Base-by-base conservation (phyloP, 2,113 vertebrate species). In the Pseudorhombus dupliciocellatus region DNA sequence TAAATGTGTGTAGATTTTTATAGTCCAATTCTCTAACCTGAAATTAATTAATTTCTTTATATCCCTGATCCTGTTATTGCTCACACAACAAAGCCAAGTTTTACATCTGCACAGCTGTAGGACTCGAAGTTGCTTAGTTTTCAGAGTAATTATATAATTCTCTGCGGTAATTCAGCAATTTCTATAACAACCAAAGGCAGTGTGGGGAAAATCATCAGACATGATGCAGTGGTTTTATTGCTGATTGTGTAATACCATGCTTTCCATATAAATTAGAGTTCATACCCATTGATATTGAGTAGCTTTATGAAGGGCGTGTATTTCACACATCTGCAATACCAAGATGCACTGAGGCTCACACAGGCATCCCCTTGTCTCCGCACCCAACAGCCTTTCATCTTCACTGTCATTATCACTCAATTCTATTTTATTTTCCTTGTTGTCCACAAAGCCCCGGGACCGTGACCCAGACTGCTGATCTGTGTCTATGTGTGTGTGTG, bases 1-100 rank as follows among this genome's bases (percentile, higher is more conserved):
- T 74, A 68, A 63, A 55, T 62, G 72, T 72, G 52, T 51, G 70
- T 51, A 59, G 60, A 60, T 50, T 51, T 51, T 80, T 73, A 81
- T 51, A 24, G 59, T 54, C 74, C 40, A 53, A 58, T 57, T 70
- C 77, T 75, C 20, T 44, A 56, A 61, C 63, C 58, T 20, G 2
- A n/a, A 34, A 58, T 14, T 48, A 61, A 73, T 63, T 58, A 9
- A 11, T 26, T 63, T 50, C 58, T 51, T 37, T 37, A 74, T 61
- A 48, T 57, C 30, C 18, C 22, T 70, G 31, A 54, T 48, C 62
- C 15, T 30, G 3, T 51, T 42, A 16, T 26, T 57, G 7, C 56
- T 72, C 6, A 44, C 61, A 24, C 54, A 50, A 51, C 55, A 40
- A 67, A 55, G 25, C 16, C 15, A 24, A n/a, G 21, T 22, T 37